phyloP scores from a whole-genome alignment of 2,797 vertebrate genomes.

The Triplophysa yarkandensis region DNA sequence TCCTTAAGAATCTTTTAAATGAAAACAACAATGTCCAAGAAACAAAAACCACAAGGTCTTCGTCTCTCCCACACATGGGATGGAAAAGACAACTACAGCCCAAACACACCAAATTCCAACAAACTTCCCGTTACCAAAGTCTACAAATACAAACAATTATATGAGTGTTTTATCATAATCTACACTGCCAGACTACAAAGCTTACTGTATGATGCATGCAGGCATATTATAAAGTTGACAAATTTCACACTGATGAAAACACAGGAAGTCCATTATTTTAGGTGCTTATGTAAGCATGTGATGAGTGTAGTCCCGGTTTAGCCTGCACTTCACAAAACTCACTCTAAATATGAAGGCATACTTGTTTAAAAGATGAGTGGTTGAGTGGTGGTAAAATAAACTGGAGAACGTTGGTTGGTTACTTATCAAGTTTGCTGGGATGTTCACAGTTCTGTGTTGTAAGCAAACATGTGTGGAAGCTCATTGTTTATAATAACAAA shows the following conservation, averaged over 20 bases:
- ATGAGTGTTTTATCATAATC: not conserved
- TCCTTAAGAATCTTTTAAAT: too few relatives aligned
- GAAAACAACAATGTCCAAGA: not conserved
- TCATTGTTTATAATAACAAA: not conserved
- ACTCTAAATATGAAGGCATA: not conserved
- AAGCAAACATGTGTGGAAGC: constrained; percentile 28
- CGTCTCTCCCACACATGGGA: not conserved
- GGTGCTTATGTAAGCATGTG: constrained; percentile 15
- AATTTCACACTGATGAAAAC: constrained; percentile 8
- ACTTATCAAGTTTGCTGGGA: not conserved
- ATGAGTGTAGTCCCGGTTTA: not conserved
- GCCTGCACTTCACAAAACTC: not conserved
- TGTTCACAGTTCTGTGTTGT: constrained; percentile 12
- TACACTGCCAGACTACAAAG: constrained; percentile 15
- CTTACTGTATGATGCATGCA: not conserved
- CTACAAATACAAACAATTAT: constrained; percentile 8
- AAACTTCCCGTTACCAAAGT: not conserved
- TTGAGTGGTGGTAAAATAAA: not conserved
- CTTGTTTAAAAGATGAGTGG: too few relatives aligned
- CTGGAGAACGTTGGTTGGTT: not conserved
- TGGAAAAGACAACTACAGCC: not conserved
- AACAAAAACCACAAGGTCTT: not conserved
- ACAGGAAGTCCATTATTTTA: constrained; percentile 29
- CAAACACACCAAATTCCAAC: not conserved
- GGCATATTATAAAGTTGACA: not conserved